phyloP scores from a whole-genome alignment of 2,113 vertebrate genomes.

The Gallinago undulata region DNA sequence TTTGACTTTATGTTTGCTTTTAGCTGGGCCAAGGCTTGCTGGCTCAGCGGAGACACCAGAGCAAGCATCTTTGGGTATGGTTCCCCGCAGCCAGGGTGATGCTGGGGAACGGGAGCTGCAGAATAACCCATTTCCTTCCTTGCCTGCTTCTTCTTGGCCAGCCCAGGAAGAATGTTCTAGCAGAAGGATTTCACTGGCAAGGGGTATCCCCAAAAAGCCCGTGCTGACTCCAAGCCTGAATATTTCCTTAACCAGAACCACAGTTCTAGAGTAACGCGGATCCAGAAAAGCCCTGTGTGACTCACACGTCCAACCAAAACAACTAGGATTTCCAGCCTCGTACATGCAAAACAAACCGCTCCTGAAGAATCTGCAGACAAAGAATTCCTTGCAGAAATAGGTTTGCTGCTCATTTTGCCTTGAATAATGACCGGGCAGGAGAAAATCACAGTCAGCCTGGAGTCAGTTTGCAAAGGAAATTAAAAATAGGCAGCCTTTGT shows the following conservation, averaged over 20 bases:
- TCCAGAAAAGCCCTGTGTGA: conserved; percentile 57
- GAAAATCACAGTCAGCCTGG: conserved; percentile 56
- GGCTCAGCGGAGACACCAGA: background rate
- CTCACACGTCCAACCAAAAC: conserved; percentile 46
- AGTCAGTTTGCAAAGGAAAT: conserved; percentile 57
- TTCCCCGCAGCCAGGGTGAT: background rate
- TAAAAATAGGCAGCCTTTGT: conserved; percentile 61
- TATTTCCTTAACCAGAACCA: conserved; percentile 52
- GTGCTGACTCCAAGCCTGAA: conserved; percentile 19
- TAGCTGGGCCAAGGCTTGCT: background rate
- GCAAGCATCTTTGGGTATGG: background rate
- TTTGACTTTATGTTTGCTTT: background rate
- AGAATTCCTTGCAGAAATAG: conserved; percentile 61
- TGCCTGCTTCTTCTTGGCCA: background rate
- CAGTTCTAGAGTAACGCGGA: conserved; percentile 30
- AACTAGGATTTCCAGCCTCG: conserved; percentile 30
- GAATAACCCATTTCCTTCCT: conserved; percentile 13
- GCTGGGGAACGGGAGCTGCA: background rate
- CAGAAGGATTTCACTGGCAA: conserved; percentile 64
- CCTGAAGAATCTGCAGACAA: conserved; percentile 65
- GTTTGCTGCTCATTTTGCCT: conserved; percentile 54
- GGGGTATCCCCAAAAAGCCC: conserved; percentile 52
- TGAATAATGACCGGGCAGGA: conserved; percentile 59
- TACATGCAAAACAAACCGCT: conserved; percentile 62
- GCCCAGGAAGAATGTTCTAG: conserved; percentile 14